Conservation (phyloP, 2,113 vertebrate species). For the Thunnus maccoyii region DNA sequence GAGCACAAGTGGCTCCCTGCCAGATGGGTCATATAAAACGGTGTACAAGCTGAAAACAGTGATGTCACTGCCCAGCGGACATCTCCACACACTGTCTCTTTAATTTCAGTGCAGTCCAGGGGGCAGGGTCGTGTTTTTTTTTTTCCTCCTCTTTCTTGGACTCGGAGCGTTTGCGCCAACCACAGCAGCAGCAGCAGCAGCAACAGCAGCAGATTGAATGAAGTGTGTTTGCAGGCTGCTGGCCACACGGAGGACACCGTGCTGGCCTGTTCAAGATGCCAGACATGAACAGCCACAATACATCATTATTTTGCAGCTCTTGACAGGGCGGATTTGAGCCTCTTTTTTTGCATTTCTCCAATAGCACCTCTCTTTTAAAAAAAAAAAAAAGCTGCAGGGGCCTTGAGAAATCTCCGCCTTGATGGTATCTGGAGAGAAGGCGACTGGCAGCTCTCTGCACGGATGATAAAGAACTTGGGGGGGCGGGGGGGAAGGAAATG, state of each 20-base stretch:
- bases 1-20: background rate
- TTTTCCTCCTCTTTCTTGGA: conserved; percentile 33
- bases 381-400: conserved; percentile 36
- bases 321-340: conserved; percentile 29
- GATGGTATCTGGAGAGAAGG: conserved; percentile 56
- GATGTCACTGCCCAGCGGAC: conserved; percentile 63
- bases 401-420: conserved; percentile 62
- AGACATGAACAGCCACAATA: conserved; percentile 7
- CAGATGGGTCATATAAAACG: background rate
- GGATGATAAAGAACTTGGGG: conserved; percentile 83
- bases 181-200: conserved; percentile 22
- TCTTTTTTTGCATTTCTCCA: conserved; percentile 2
- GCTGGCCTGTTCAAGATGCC: conserved; percentile 27
- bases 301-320: background rate
- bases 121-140: conserved; percentile 80
- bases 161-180: conserved; percentile 61
- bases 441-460: conserved; percentile 58
- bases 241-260: conserved; percentile 41
- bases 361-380: background rate
- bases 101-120: conserved; percentile 79
- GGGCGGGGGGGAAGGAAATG: conserved; percentile 80
- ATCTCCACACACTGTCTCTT: conserved; percentile 78
- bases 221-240: conserved; percentile 55
- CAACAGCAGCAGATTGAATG: conserved; percentile 70
- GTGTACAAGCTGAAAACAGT: background rate